A percentile compares a stretch with the other conserved stretches of the same genome.
These are phyloP conservation scores for Luperina testacea DNA, from an alignment of 2,888 invertebrate species.

Conservation along the genomic window DNA sequence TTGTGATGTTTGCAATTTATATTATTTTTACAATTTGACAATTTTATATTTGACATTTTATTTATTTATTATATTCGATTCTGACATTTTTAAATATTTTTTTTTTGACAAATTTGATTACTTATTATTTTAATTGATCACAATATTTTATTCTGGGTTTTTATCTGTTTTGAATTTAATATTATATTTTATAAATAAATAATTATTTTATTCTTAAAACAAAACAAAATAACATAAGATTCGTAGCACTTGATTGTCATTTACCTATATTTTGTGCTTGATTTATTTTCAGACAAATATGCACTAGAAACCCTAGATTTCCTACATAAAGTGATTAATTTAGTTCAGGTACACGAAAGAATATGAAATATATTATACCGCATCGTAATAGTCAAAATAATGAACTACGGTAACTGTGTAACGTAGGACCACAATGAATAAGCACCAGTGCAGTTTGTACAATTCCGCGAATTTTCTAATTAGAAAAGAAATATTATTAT, in stretches of 20 bases:
- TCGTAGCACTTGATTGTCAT: background rate
- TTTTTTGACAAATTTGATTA: too few relatives aligned
- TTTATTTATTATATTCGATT: too few relatives aligned
- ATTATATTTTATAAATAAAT: too few relatives aligned
- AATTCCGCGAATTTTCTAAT: background rate
- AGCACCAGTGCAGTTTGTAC: background rate
- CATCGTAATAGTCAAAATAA: background rate
- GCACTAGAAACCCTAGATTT: background rate
- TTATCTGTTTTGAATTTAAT: too few relatives aligned
- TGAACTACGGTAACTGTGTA: background rate
- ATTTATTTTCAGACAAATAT: background rate
- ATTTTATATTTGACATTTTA: too few relatives aligned
- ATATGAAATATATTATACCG: too few relatives aligned
- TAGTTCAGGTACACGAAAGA: background rate
- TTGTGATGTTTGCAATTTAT: too few relatives aligned
- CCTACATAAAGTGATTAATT: background rate
- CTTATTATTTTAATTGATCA: too few relatives aligned
- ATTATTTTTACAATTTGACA: too few relatives aligned
- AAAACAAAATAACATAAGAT: background rate
- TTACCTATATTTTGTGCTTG: background rate
- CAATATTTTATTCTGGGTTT: too few relatives aligned
- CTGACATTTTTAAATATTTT: too few relatives aligned
- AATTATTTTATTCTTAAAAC: too few relatives aligned
- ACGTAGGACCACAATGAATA: background rate
- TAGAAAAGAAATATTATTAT: background rate